Percentiles rank a stretch among this genome's conserved stretches.
These are phyloP conservation scores for Trichosurus vulpecula DNA, from an alignment of 2,797 vertebrate species.

Conservation along the genomic window DNA sequence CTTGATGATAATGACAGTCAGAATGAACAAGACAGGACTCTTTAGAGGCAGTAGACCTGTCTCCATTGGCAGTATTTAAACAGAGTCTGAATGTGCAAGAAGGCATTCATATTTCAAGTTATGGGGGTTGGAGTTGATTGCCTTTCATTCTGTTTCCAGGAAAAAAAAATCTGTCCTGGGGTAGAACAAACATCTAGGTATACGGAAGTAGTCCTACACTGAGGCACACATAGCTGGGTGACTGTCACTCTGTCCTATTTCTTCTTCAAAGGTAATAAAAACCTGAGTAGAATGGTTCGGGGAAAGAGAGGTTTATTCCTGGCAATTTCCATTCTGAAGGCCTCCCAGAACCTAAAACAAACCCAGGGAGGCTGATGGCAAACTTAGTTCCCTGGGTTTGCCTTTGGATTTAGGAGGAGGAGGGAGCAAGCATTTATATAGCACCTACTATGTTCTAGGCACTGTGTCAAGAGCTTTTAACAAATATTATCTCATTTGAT, in stretches of 20 bases:
- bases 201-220: conserved; percentile 50
- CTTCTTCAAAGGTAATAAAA: conserved; percentile 80
- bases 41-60: conserved; percentile 29
- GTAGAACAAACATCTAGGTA: conserved; percentile 64
- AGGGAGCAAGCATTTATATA: background rate
- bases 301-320: conserved; percentile 81
- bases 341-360: conserved; percentile 46
- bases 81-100: background rate
- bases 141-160: conserved; percentile 45
- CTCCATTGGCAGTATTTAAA: background rate
- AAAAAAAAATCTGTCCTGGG: conserved; percentile 58
- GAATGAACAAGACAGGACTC: conserved; percentile 53
- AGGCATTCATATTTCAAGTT: background rate
- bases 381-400: background rate
- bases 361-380: background rate
- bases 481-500: background rate
- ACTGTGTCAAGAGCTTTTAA: background rate
- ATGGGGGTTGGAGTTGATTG: conserved; percentile 25
- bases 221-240: conserved; percentile 57
- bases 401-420: background rate
- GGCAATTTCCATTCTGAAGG: conserved; percentile 75
- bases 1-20: conserved; percentile 50
- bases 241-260: conserved; percentile 78
- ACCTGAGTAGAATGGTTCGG: conserved; percentile 80
- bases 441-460: background rate